A percentile compares a stretch with the other conserved stretches of the same genome.
These are phyloP conservation scores for Leptosomus discolor DNA, from an alignment of 2,113 vertebrate genomes.

Conservation along the genomic window DNA sequence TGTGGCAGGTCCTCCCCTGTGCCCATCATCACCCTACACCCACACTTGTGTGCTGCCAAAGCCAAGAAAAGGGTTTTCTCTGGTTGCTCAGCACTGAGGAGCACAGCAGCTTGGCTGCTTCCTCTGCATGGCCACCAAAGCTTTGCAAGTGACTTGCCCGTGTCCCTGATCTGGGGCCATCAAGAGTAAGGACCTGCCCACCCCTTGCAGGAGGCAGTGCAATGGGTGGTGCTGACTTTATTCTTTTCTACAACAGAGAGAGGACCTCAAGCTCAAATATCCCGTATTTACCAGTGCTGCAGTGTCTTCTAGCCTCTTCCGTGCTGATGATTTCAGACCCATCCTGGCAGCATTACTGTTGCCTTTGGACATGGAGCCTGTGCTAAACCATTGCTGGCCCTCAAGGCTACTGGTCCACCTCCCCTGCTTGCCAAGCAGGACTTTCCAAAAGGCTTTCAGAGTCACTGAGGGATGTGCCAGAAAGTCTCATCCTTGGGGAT, in stretches of 20 bases:
- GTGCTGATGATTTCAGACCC: not conserved
- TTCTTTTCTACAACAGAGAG: not conserved
- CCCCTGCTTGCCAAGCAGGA: not conserved
- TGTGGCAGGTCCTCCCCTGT: not conserved
- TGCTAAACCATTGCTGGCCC: fast-evolving
- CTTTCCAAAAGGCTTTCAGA: not conserved
- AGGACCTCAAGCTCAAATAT: not conserved
- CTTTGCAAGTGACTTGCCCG: not conserved
- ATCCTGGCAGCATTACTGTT: not conserved
- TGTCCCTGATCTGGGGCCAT: not conserved
- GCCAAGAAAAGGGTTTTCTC: not conserved
- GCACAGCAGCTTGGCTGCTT: not conserved
- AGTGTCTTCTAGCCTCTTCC: not conserved
- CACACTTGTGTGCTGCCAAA: not conserved
- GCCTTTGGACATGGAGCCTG: not conserved
- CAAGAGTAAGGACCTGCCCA: not conserved
- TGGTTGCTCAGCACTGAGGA: not conserved
- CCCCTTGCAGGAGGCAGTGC: not conserved
- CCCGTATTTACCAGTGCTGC: not conserved
- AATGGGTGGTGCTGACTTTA: not conserved
- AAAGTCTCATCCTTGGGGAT: not conserved
- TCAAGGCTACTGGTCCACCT: not conserved
- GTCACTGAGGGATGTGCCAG: not conserved
- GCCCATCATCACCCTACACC: not conserved
- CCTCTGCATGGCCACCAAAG: not conserved